Evolutionary conservation across 1,140 invertebrate species (phyloP).

Genomic region (Drosophila punjabiensis): DNA sequence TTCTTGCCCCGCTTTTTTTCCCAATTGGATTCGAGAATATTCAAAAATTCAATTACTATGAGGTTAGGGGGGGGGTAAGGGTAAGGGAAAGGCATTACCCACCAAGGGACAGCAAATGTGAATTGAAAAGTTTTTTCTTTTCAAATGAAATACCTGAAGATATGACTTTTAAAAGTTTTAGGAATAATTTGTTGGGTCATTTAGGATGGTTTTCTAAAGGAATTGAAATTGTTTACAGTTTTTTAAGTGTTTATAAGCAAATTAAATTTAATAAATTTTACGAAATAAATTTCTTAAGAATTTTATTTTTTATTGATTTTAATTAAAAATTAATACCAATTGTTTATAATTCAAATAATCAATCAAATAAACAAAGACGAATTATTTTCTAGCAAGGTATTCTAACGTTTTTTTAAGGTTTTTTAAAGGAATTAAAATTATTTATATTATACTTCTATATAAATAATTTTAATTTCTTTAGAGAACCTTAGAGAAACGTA

Average conservation of each 20-base stretch:
- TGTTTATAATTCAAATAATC: no score
- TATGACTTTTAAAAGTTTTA: slow-evolving; percentile 28
- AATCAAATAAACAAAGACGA: no score
- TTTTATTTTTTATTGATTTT: no score
- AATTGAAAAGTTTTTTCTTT: slow-evolving; percentile 41
- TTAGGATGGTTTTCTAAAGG: not conserved
- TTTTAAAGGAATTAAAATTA: no score
- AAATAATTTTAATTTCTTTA: no score
- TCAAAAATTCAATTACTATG: slow-evolving; percentile 47
- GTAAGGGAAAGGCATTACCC: not conserved
- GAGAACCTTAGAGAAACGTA: no score
- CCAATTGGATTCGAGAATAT: slow-evolving; percentile 52
- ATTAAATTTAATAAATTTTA: no score
- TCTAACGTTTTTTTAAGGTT: no score
- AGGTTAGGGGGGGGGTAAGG: not conserved
- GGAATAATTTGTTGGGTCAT: not conserved
- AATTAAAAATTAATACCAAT: no score
- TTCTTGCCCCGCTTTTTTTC: slow-evolving; percentile 17
- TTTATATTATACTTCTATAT: no score
- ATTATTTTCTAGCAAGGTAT: no score
- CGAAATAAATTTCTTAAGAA: no score
- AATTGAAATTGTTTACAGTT: not conserved
- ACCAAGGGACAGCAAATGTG: slow-evolving; percentile 26
- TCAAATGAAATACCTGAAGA: slow-evolving; percentile 27
- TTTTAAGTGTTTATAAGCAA: not conserved